phyloP scores from a whole-genome alignment of 2,888 invertebrate species.

The Oxyscelio sp. region DNA sequence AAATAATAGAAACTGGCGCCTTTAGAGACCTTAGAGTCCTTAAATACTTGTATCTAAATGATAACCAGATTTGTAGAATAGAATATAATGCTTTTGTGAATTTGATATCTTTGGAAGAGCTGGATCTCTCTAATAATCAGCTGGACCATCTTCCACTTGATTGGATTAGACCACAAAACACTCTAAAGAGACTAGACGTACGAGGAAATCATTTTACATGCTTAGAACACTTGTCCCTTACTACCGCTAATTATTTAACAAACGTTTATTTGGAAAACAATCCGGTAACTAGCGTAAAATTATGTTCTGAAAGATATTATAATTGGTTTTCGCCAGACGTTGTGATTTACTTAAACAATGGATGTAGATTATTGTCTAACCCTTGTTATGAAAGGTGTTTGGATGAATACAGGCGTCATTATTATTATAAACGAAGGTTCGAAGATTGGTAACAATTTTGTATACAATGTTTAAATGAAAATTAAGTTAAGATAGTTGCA shows the following conservation, averaged over 20 bases:
- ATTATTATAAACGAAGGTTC: no score
- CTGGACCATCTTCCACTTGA: conserved; percentile 71
- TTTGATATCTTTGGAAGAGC: conserved; percentile 73
- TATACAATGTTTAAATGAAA: no score
- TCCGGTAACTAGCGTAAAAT: conserved; percentile 62
- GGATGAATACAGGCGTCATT: no score
- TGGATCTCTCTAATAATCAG: conserved; percentile 79
- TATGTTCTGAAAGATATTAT: conserved; percentile 60
- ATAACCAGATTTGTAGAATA: conserved; percentile 78
- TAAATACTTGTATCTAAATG: conserved; percentile 77
- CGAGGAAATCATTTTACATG: conserved; percentile 76
- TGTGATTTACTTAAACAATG: conserved; percentile 76
- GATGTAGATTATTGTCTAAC: conserved; percentile 65
- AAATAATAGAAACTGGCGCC: conserved; percentile 58
- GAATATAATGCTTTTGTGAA: conserved; percentile 75
- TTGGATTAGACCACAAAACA: conserved; percentile 75
- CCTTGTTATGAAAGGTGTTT: no score
- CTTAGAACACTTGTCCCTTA: conserved; percentile 76
- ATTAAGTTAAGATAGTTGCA: no score
- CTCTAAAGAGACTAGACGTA: conserved; percentile 78
- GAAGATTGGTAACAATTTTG: no score
- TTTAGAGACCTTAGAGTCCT: conserved; percentile 76
- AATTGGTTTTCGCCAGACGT: conserved; percentile 75
- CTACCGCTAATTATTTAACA: conserved; percentile 72
- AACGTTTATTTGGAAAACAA: conserved; percentile 81